Conservation (phyloP, 2,888 invertebrate species). For the Erannis defoliaria region DNA sequence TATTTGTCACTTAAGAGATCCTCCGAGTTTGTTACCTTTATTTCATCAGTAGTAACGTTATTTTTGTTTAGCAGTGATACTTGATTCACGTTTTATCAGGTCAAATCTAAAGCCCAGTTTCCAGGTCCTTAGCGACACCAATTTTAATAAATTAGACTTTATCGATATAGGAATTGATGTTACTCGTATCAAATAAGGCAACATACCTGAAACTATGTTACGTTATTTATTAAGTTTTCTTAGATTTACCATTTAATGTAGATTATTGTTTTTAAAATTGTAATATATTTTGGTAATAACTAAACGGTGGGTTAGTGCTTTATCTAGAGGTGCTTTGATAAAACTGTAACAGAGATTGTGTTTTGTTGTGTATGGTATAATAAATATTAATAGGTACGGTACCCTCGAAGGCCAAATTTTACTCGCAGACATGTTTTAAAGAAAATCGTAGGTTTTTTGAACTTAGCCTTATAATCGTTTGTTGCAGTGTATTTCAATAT, state of each 20-base stretch:
- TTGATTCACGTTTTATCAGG: too few species aligned
- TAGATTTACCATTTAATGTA: constrained; percentile 1
- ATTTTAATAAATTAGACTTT: constrained; percentile 29
- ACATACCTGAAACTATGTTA: constrained; percentile 6
- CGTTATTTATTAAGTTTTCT: constrained; percentile 14
- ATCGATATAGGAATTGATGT: constrained; percentile 39
- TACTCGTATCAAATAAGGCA: constrained; percentile 10
- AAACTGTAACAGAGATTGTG: neutral
- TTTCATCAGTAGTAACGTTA: too few species aligned
- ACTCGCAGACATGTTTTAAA: too few species aligned
- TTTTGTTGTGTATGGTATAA: too few species aligned
- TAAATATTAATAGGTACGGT: too few species aligned
- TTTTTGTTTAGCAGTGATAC: too few species aligned
- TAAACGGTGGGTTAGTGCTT: neutral
- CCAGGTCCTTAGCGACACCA: constrained; percentile 6
- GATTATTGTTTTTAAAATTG: neutral
- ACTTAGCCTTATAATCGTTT: too few species aligned
- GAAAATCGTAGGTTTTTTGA: too few species aligned
- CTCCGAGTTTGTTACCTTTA: too few species aligned
- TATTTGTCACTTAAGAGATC: too few species aligned
- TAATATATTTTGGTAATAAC: constrained; percentile 8
- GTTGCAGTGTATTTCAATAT: too few species aligned
- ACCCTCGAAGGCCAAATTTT: too few species aligned
- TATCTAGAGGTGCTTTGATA: neutral
- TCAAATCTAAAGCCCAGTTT: neutral